phyloP scores from a whole-genome alignment of 2,888 invertebrate species.

The Syrista parreyssii region DNA sequence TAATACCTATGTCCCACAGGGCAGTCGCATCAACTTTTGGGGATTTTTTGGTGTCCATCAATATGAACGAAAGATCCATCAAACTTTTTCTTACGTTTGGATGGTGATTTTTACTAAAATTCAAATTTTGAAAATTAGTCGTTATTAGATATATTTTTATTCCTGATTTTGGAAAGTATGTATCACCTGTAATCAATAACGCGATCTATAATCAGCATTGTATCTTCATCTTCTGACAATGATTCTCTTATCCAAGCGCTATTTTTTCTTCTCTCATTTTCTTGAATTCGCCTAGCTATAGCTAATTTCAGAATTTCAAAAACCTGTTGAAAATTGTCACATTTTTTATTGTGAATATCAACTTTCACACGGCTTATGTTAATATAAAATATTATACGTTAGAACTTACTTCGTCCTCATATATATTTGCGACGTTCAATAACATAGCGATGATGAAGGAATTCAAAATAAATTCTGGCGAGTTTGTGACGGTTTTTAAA shows the following conservation, averaged over 20 bases:
- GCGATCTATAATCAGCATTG: constrained; percentile 64
- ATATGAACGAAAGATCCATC: constrained; percentile 67
- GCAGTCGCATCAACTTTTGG: constrained; percentile 57
- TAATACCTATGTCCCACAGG: constrained; percentile 69
- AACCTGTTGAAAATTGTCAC: constrained; percentile 40
- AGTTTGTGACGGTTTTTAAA: constrained; percentile 68
- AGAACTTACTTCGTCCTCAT: constrained; percentile 66
- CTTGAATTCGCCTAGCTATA: constrained; percentile 61
- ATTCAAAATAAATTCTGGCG: constrained; percentile 72
- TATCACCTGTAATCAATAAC: constrained; percentile 69
- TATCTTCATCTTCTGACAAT: constrained; percentile 55
- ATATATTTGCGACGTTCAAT: constrained; percentile 68
- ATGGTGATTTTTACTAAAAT: constrained; percentile 65
- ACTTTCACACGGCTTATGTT: neutral
- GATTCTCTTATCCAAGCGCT: constrained; percentile 72
- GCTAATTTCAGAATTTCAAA: constrained; percentile 59
- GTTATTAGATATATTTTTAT: constrained; percentile 35
- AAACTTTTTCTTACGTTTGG: constrained; percentile 69
- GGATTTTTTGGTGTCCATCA: constrained; percentile 61
- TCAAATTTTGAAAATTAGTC: constrained; percentile 10
- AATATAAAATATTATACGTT: constrained; percentile 3
- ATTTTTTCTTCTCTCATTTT: constrained; percentile 64
- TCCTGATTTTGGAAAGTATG: constrained; percentile 52
- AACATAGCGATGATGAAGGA: constrained; percentile 74
- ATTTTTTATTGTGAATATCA: neutral